Percentiles rank a stretch among this genome's conserved stretches.
These are phyloP conservation scores for Etheostoma perlongum DNA, from an alignment of 2,797 vertebrate species.

Conservation along the genomic window DNA sequence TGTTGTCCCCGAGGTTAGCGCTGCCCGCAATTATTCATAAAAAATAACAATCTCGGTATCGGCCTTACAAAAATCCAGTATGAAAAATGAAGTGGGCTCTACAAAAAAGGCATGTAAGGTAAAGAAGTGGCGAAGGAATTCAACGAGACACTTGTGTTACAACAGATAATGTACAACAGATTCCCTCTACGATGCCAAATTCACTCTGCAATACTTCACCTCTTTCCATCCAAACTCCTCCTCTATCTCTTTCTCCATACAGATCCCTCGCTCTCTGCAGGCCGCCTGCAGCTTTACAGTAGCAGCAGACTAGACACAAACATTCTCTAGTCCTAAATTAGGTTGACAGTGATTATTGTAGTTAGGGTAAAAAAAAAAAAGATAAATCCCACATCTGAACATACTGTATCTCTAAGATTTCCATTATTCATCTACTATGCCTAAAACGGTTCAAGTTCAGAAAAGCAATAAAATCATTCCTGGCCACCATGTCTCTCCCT, in stretches of 20 bases:
- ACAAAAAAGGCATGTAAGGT: slow-evolving; percentile 34
- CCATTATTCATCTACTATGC: slow-evolving; percentile 10
- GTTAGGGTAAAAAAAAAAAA: slow-evolving; percentile 19
- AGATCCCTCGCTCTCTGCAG: slow-evolving; percentile 8
- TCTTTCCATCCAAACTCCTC: slow-evolving; percentile 22
- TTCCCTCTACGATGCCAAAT: slow-evolving; percentile 45
- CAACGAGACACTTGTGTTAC: slow-evolving; percentile 28
- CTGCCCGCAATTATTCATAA: too few species aligned
- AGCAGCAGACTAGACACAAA: slow-evolving; percentile 31
- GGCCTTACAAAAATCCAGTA: not conserved
- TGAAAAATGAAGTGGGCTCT: slow-evolving; percentile 9
- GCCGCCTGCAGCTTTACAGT: slow-evolving; percentile 38
- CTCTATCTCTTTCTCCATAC: slow-evolving; percentile 10
- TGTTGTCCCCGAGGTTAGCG: too few species aligned
- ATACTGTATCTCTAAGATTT: slow-evolving; percentile 10
- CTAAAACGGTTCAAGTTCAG: slow-evolving; percentile 44
- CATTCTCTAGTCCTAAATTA: slow-evolving; percentile 23
- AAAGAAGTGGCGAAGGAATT: slow-evolving; percentile 33
- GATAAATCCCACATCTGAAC: slow-evolving; percentile 24
- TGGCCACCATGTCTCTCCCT: slow-evolving; percentile 51
- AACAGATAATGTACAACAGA: slow-evolving; percentile 50
- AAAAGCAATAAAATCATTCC: slow-evolving; percentile 56
- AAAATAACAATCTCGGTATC: not conserved
- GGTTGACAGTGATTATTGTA: slow-evolving; percentile 27
- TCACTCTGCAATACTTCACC: slow-evolving; percentile 14